Conservation (phyloP, 2,888 invertebrate genomes). For the Philhelius pedissequus region DNA sequence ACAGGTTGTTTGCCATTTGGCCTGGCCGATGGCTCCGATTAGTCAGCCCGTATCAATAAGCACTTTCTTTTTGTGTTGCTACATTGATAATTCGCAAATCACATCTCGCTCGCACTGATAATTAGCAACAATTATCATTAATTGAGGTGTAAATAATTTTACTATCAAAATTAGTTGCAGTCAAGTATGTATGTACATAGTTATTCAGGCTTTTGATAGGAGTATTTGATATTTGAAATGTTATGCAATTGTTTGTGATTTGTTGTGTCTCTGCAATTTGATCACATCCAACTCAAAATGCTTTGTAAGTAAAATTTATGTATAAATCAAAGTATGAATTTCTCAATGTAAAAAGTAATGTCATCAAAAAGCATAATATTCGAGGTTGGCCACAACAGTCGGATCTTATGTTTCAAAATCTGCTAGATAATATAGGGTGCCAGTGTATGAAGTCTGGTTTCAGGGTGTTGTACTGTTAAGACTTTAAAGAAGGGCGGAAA, state of each 20-base stretch:
- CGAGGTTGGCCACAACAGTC: too few species aligned
- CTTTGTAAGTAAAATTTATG: neutral
- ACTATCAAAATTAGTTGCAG: neutral
- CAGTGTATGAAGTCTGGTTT: too few species aligned
- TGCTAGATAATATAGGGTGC: too few species aligned
- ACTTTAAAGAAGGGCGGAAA: too few species aligned
- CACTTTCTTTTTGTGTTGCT: neutral
- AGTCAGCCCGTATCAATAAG: neutral
- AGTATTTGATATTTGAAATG: neutral
- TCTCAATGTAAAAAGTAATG: too few species aligned
- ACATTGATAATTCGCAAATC: neutral
- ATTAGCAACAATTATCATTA: neutral
- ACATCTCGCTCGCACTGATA: neutral
- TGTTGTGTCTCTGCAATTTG: neutral
- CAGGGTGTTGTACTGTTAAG: too few species aligned
- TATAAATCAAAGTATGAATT: too few species aligned
- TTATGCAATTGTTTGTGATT: neutral
- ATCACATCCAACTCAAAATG: neutral
- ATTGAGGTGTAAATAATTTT: neutral
- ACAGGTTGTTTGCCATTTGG: constrained; percentile 39
- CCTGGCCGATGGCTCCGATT: constrained; percentile 12
- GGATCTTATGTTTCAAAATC: too few species aligned
- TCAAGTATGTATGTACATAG: too few species aligned
- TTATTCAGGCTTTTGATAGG: neutral
- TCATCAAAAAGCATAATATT: too few species aligned